Base-by-base conservation (phyloP, 2,888 invertebrate species). In the Villa cingulata region DNA sequence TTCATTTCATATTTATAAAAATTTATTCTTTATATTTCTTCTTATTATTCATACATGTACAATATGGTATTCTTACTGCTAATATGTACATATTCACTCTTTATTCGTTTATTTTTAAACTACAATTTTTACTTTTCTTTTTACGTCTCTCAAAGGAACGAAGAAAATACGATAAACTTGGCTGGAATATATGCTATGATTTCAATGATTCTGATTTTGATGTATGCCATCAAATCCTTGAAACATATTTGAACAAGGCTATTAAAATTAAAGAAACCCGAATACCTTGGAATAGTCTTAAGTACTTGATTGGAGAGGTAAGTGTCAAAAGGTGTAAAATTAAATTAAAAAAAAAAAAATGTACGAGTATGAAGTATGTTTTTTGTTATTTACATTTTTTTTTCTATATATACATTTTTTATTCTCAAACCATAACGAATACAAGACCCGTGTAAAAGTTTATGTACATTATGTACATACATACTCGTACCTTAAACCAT, bases 151-250 rank as follows among this genome's bases (percentile, higher is more conserved):
- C 23, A 15, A 65, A 86, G 80, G 94, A 94, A 66, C 77, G 94
- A 41, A 77, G 90, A 54, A 91, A 90, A 63, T 94, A 92, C 65
- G 90, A 86, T 60, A 92, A 92, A 71, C 83, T 92, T 48, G 94
- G 94, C 1, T 94, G 92, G 91, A 94, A 94, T 64, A 87, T 92
- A 54, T 75, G 78, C 45, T 94, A 94, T 66, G 92, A 94, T 69
- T 94, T 94, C 70, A 90, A 88, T 66, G 86, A 92, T 67, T 86
- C 89, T 0, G 94, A 94, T 68, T 92, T 92, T 66, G 78, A 81
- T 51, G 90, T 92, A 32, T 90, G 90, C 70, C 78, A 85, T 59
- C 81, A 82, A 64, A 90, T 94, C 52, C 71, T 94, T 51, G 80
- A 83, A 54, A 88, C 85, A 3, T 94, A 92, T 68, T 71, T 94